phyloP scores from a whole-genome alignment of 2,888 invertebrate genomes.

The Amphipoea oculea region DNA sequence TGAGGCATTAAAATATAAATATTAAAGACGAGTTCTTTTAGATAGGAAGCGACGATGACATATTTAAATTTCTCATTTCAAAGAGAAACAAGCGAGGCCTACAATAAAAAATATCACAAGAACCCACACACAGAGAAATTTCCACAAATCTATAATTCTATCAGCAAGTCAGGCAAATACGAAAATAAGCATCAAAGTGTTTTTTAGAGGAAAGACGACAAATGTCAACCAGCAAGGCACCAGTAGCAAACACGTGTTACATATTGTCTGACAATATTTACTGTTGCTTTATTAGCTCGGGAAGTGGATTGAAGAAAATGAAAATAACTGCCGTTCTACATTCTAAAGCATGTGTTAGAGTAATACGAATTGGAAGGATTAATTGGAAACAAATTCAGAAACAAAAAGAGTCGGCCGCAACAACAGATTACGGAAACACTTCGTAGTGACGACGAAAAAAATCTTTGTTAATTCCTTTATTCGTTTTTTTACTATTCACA shows the following conservation, averaged over 20 bases:
- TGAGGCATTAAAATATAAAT: conserved; percentile 80
- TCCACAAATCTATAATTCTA: conserved; percentile 89
- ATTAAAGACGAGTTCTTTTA: conserved; percentile 80
- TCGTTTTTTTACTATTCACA: conserved; percentile 82
- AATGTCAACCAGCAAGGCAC: conserved; percentile 85
- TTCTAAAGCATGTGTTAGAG: conserved; percentile 80
- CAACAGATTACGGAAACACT: conserved; percentile 43
- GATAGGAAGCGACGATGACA: conserved; percentile 88
- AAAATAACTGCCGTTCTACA: conserved; percentile 81
- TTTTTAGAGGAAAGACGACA: conserved; percentile 88
- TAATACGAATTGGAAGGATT: conserved; percentile 73
- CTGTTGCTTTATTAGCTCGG: conserved; percentile 86
- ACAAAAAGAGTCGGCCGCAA: conserved; percentile 42
- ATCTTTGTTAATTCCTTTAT: conserved; percentile 77
- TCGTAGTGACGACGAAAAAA: conserved; percentile 48
- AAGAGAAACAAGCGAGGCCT: conserved; percentile 81
- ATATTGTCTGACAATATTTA: conserved; percentile 90
- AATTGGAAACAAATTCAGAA: conserved; percentile 76
- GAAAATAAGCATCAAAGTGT: conserved; percentile 90
- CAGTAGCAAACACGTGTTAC: conserved; percentile 88
- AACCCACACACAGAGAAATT: conserved; percentile 86
- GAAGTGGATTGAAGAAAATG: conserved; percentile 81
- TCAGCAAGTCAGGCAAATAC: conserved; percentile 87
- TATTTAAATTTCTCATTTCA: conserved; percentile 87
- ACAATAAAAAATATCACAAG: conserved; percentile 82